Percentiles rank a stretch among this genome's conserved stretches.
Conservation (phyloP, 1,140 invertebrate species). For the Cepaea nemoralis region DNA sequence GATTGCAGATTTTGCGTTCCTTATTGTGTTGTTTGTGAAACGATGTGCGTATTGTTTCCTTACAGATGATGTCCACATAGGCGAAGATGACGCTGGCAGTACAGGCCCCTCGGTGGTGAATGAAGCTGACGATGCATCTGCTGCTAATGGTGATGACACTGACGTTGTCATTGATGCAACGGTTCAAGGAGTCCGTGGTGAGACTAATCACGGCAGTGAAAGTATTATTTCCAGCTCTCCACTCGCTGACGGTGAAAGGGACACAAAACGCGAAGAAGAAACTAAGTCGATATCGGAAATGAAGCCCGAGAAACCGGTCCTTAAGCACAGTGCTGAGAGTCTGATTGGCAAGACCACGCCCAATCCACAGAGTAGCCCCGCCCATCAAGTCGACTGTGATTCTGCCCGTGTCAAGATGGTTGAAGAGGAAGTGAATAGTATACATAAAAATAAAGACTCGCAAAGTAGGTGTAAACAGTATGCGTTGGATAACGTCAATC, state of each 20-base stretch:
- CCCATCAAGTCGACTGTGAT: background rate
- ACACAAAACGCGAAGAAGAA: background rate
- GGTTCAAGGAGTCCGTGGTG: background rate
- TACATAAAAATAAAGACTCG: background rate
- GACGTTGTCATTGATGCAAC: background rate
- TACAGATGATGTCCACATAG: background rate
- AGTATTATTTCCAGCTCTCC: background rate
- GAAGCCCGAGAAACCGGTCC: constrained; percentile 10
- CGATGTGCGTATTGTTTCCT: background rate
- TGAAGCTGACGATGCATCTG: background rate
- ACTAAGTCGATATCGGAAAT: background rate
- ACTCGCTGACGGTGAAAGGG: too few relatives aligned
- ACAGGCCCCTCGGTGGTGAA: background rate
- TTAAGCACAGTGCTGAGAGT: constrained; percentile 39
- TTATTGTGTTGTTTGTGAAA: background rate
- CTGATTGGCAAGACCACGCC: constrained; percentile 24
- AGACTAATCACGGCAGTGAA: background rate
- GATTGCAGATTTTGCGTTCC: background rate
- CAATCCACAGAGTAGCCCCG: background rate
- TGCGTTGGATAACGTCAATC: background rate
- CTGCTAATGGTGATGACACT: background rate
- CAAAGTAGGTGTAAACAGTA: background rate
- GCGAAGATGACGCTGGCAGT: background rate
- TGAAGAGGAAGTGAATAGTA: background rate
- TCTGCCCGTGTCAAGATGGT: background rate